Evolutionary conservation across 2,888 invertebrate species (phyloP).

Genomic region (Nemotelus nigrinus): DNA sequence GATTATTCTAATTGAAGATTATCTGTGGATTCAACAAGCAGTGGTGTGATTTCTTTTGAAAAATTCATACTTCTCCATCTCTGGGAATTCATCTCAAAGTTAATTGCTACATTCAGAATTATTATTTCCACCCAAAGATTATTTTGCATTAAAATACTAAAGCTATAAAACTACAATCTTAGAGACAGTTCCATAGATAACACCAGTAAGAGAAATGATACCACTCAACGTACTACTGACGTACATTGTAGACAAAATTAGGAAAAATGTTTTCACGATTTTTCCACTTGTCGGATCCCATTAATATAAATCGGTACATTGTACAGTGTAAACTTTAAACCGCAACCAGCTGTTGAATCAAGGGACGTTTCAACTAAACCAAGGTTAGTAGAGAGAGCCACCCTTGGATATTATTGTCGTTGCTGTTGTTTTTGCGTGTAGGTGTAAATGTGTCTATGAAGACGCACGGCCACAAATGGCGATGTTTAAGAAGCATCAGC

Average conservation of each 20-base stretch:
- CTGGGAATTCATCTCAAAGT: background rate
- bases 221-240: background rate
- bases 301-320: slow-evolving; percentile 28
- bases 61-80: background rate
- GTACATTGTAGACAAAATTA: slow-evolving; percentile 26
- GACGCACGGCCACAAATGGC: background rate
- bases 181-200: background rate
- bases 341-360: too few relatives aligned
- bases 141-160: background rate
- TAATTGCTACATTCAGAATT: slow-evolving; percentile 6
- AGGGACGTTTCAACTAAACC: too few relatives aligned
- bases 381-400: background rate
- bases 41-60: slow-evolving; percentile 6
- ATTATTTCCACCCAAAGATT: background rate
- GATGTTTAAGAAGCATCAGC: background rate
- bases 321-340: too few relatives aligned
- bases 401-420: background rate
- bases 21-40: background rate
- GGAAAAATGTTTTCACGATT: slow-evolving; percentile 35
- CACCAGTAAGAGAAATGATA: background rate
- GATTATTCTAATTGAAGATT: slow-evolving; percentile 25
- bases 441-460: background rate
- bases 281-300: slow-evolving; percentile 42
- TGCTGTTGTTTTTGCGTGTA: slow-evolving; percentile 13
- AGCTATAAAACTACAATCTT: too few relatives aligned